Conservation (phyloP, 2,113 vertebrate genomes). For the Macheiramphus alcinus region DNA sequence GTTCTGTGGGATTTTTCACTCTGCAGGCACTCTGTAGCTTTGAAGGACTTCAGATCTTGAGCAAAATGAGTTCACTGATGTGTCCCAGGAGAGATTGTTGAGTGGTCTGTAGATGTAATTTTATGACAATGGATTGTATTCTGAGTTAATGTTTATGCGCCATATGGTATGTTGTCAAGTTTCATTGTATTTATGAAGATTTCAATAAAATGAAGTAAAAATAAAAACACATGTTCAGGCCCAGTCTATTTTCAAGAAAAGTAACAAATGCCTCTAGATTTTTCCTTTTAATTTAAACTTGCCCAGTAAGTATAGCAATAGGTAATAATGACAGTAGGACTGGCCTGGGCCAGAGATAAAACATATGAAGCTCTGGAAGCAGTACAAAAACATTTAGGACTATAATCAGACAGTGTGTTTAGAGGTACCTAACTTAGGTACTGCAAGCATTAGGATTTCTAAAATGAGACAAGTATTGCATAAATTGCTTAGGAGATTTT, state of each 20-base stretch:
- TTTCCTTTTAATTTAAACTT: not conserved
- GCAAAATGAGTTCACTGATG: slow-evolving; percentile 20
- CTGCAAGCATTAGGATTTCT: not conserved
- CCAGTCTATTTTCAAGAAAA: slow-evolving; percentile 1
- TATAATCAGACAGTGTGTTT: not conserved
- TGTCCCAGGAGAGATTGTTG: slow-evolving; percentile 26
- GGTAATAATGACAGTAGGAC: not conserved
- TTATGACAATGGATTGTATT: slow-evolving; percentile 11
- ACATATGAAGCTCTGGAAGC: not conserved
- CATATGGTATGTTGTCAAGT: slow-evolving; percentile 42
- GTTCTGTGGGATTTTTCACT: slow-evolving; percentile 7
- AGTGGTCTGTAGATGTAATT: not conserved
- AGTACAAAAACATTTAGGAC: not conserved
- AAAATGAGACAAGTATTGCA: not conserved
- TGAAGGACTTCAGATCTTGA: slow-evolving; percentile 38
- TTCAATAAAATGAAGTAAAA: slow-evolving; percentile 3
- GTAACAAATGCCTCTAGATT: not conserved
- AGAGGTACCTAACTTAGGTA: not conserved
- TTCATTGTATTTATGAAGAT: slow-evolving; percentile 24
- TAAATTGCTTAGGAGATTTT: not conserved
- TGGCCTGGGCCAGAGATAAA: not conserved
- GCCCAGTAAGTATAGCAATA: not conserved
- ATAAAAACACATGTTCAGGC: slow-evolving; percentile 16
- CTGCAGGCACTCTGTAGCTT: not conserved
- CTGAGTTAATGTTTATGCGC: slow-evolving; percentile 31